Evolutionary conservation across 2,113 vertebrate species (phyloP).

Genomic region (Nycticebus coucang): DNA sequence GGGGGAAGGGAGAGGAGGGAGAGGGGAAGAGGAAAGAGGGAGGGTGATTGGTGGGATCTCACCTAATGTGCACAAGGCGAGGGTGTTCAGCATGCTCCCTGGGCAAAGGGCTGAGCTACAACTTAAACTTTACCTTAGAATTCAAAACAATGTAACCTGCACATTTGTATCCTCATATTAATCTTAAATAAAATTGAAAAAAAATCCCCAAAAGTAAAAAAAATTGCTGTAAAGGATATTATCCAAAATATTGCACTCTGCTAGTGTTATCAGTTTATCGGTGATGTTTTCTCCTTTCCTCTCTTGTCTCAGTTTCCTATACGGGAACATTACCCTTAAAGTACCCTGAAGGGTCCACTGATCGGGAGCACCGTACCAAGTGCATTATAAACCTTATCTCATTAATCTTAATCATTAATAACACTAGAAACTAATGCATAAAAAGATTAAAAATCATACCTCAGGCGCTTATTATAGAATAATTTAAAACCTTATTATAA

Average conservation of each 20-base stretch:
- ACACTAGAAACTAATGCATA: neutral
- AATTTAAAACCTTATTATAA: conserved; percentile 31
- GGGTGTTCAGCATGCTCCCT: too few relatives aligned
- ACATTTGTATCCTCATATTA: too few relatives aligned
- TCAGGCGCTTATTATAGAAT: neutral
- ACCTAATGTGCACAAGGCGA: too few relatives aligned
- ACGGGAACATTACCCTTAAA: neutral
- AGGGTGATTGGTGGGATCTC: too few relatives aligned
- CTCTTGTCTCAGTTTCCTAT: neutral
- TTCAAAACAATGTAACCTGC: too few relatives aligned
- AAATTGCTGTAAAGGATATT: neutral
- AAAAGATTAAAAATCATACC: conserved; percentile 31
- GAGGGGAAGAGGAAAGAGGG: too few relatives aligned
- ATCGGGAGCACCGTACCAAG: neutral
- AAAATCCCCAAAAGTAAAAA: neutral
- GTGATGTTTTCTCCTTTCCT: neutral
- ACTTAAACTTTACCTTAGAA: too few relatives aligned
- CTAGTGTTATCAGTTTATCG: neutral
- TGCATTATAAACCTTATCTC: conserved; percentile 44
- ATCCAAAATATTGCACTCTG: neutral
- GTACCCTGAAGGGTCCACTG: neutral
- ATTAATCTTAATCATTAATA: conserved; percentile 47
- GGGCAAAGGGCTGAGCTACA: too few relatives aligned
- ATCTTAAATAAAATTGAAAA: neutral
- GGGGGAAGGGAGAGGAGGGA: too few relatives aligned